These are phyloP conservation scores for Axinella damicornis DNA, from an alignment of 37 sponge, comb jelly and placozoan species.

Conservation along the genomic window DNA sequence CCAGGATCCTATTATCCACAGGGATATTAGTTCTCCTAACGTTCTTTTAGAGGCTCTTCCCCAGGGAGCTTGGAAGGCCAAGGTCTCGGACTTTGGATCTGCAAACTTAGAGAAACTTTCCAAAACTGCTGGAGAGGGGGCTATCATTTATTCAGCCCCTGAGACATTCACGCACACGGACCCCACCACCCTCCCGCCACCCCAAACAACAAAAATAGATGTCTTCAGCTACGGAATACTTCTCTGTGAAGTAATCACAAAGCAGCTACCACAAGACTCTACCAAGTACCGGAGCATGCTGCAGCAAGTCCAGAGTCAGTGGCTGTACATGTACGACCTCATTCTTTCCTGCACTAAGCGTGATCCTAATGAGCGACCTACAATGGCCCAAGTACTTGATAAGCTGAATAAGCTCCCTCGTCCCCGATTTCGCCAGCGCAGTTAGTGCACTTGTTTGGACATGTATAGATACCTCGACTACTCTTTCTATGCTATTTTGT, in stretches of 20 bases:
- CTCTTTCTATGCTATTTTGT: too few relatives aligned
- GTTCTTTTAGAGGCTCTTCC: constrained; percentile 54
- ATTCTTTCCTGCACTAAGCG: constrained; percentile 10
- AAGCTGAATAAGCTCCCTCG: constrained; percentile 8
- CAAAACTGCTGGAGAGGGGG: constrained; percentile 61
- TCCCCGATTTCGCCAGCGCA: too few relatives aligned
- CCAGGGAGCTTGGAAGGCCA: constrained; percentile 63
- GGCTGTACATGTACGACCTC: constrained; percentile 20
- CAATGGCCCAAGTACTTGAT: constrained; percentile 23
- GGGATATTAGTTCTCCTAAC: constrained; percentile 84
- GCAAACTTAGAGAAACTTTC: constrained; percentile 58
- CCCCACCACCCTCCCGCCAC: background rate
- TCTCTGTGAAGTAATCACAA: constrained; percentile 50
- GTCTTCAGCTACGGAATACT: constrained; percentile 84
- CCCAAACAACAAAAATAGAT: constrained; percentile 80
- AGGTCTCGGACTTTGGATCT: constrained; percentile 85
- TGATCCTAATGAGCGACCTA: constrained; percentile 2
- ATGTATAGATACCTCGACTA: too few relatives aligned
- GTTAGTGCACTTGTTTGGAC: too few relatives aligned
- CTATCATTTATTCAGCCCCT: constrained; percentile 78
- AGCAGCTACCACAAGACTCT: constrained; percentile 44
- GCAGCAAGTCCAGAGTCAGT: constrained; percentile 4
- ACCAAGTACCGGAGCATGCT: background rate
- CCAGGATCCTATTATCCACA: constrained; percentile 77
- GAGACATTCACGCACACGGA: constrained; percentile 23